Conservation (phyloP, 2,888 invertebrate species). For the Seira musarum region DNA sequence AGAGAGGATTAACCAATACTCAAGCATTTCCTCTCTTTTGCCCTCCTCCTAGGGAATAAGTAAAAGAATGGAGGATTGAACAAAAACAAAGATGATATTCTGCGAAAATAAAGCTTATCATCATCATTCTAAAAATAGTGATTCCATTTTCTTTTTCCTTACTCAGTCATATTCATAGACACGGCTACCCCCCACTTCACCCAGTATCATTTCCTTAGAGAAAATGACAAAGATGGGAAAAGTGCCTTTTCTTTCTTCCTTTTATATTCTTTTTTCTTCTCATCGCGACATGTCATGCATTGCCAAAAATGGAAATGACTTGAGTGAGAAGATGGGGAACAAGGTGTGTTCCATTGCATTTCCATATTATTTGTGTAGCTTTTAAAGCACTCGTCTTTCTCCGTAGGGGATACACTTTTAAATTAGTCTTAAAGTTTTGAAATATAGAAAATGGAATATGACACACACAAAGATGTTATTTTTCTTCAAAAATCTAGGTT, state of each 20-base stretch:
- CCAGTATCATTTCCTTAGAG: neutral
- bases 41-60: conserved; percentile 11
- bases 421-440: conserved; percentile 14
- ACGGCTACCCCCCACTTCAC: neutral
- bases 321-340: neutral
- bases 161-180: neutral
- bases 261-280: neutral
- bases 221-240: conserved; percentile 12
- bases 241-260: neutral
- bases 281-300: neutral
- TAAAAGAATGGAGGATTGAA: conserved; percentile 6
- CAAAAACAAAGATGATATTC: conserved; percentile 39
- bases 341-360: conserved; percentile 12
- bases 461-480: neutral
- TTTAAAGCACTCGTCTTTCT: neutral
- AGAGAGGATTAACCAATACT: neutral
- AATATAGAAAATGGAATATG: neutral
- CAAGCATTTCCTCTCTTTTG: conserved; percentile 29
- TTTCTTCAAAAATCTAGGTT: too few species aligned
- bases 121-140: conserved; percentile 1
- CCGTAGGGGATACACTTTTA: conserved; percentile 4
- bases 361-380: neutral
- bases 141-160: neutral
- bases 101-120: neutral
- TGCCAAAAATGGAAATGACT: conserved; percentile 18